Percentiles rank a stretch among this genome's conserved stretches.
These are phyloP conservation scores for Chaetoderma sp. DNA, from an alignment of 2,888 invertebrate species.

Conservation along the genomic window DNA sequence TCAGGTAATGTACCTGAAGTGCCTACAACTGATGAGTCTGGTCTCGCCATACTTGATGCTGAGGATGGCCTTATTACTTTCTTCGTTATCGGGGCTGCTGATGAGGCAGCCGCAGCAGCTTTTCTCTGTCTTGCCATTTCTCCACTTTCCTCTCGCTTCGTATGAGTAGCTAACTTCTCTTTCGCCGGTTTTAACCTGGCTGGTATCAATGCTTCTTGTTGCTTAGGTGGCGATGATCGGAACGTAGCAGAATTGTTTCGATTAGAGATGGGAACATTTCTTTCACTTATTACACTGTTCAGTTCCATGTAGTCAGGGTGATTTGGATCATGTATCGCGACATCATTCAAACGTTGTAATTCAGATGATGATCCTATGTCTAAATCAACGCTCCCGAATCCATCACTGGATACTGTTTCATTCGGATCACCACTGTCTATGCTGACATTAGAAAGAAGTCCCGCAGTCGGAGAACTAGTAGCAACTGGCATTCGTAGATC, in stretches of 20 bases:
- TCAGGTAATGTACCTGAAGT: neutral
- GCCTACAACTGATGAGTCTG: neutral
- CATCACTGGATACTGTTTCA: too few relatives aligned
- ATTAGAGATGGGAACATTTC: slow-evolving; percentile 1
- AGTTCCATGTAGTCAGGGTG: slow-evolving; percentile 48
- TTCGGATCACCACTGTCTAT: too few relatives aligned
- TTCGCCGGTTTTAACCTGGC: slow-evolving; percentile 75
- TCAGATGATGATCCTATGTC: too few relatives aligned
- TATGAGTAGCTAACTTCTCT: slow-evolving; percentile 76
- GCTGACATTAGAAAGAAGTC: slow-evolving; percentile 59
- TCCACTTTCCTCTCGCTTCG: slow-evolving; percentile 79
- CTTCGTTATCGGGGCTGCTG: slow-evolving; percentile 3
- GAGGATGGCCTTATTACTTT: slow-evolving; percentile 36
- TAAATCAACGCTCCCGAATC: neutral
- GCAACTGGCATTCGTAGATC: slow-evolving; percentile 9
- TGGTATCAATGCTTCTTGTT: slow-evolving; percentile 74
- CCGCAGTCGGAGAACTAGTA: too few relatives aligned
- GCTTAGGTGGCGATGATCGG: neutral
- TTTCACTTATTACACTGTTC: slow-evolving; percentile 45
- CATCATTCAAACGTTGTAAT: too few relatives aligned
- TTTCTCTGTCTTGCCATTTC: slow-evolving; percentile 46
- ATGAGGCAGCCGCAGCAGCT: slow-evolving; percentile 33
- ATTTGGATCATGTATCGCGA: slow-evolving; percentile 33
- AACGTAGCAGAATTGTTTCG: too few relatives aligned
- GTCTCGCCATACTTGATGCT: neutral